phyloP scores from a whole-genome alignment of 2,888 invertebrate species.

The Ophraella communa region DNA sequence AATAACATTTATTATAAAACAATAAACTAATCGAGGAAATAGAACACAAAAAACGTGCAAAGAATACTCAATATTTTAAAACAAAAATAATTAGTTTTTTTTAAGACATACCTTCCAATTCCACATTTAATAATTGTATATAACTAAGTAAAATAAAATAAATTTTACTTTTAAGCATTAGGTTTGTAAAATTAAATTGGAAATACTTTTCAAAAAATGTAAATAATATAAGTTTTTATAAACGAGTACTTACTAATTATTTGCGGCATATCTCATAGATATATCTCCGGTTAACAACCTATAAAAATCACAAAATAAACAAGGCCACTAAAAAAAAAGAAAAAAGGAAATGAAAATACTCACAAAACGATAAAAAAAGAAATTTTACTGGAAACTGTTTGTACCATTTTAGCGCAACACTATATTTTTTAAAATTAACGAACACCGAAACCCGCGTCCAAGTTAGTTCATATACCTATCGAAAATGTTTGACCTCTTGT shows the following conservation, averaged over 20 bases:
- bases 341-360: conserved; percentile 7
- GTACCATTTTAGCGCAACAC: conserved; percentile 8
- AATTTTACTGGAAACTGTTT: conserved; percentile 7
- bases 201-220: too few relatives aligned
- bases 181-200: too few relatives aligned
- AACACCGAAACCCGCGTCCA: neutral
- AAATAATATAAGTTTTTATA: too few relatives aligned
- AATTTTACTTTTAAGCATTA: too few relatives aligned
- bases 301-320: conserved; percentile 12
- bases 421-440: conserved; percentile 4
- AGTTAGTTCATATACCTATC: conserved; percentile 2
- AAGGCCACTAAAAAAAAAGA: neutral
- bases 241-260: conserved; percentile 16
- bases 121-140: too few relatives aligned
- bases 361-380: conserved; percentile 21
- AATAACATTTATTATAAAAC: too few relatives aligned
- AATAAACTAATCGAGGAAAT: too few relatives aligned
- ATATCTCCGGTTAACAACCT: conserved; percentile 18
- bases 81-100: too few relatives aligned
- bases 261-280: conserved; percentile 7
- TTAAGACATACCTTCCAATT: too few relatives aligned
- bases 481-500: conserved; percentile 11
- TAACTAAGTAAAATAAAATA: too few relatives aligned
- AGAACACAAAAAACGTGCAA: too few relatives aligned
- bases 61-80: too few relatives aligned